Evolutionary conservation across 2,888 invertebrate species (phyloP), one percentile per base, ranked within the genome.

Genomic region (Xestia rhomboidea): DNA sequence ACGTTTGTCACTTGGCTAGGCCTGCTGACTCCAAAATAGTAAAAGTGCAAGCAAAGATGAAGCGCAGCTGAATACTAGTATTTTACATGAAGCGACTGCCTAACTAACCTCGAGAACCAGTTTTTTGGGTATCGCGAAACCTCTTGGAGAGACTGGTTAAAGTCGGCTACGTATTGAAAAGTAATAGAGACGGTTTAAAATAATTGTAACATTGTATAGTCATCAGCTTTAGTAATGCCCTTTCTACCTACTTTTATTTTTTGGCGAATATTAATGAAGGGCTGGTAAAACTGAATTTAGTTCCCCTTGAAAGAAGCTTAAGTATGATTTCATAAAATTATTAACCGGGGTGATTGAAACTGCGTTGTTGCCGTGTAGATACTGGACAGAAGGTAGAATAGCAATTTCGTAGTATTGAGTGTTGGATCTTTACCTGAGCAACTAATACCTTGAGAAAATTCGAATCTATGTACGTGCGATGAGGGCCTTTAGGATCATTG

Each of bases 241-340:
- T 49, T 51, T 34, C 38, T 44, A 27, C 7, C 27, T 54, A 13
- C 10, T 54, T 46, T 57, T 38, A 66, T 46, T 27, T 13, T 30
- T 38, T 27, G 41, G 21, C 21, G 15, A 70, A 69, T 60, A 79
- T 60, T 66, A 54, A 63, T 38, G 34, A 54, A 51, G 38, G 66
- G 60, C 34, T 41, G 44, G 27, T 38, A 72, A 72, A 80, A 73
- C 27, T 30, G 44, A 71, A 63, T 44, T 67, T 67, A 67, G n/a
- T 34, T 67, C 44, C 18, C 24, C 13, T 75, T 62, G 18, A 81
- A 80, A 46, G 21, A 67, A 80, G 46, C 30, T 38, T 74, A 51
- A 62, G 44, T 51, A 62, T 68, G 30, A 64, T 60, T 67, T 75
- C 21, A 44, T 69, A 46, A 24, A 57, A 54, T 69, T 66, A 69